Evolutionary conservation across 2,797 vertebrate genomes (phyloP).

Genomic region (Sparus aurata): DNA sequence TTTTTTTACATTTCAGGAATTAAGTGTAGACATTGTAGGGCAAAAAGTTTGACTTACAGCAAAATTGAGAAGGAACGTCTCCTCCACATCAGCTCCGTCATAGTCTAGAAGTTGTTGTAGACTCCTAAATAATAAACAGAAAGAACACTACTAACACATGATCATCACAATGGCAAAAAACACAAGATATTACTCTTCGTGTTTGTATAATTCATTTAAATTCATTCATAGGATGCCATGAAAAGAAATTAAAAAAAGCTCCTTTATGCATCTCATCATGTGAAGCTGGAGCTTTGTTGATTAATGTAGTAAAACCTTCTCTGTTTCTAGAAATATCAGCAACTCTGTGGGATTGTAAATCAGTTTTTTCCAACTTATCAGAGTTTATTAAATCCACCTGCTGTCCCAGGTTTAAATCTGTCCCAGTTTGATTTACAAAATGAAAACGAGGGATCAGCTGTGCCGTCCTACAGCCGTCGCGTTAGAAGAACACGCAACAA

Average conservation of each 20-base stretch:
- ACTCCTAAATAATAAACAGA: constrained; percentile 85
- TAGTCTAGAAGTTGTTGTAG: constrained; percentile 96
- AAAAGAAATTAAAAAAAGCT: background rate
- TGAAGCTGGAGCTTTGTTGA: background rate
- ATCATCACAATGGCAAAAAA: background rate
- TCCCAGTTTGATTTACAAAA: constrained; percentile 10
- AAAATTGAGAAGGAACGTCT: constrained; percentile 95
- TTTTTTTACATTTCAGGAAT: background rate
- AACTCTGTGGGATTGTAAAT: background rate
- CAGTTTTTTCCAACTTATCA: background rate
- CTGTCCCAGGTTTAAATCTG: background rate
- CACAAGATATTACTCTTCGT: background rate
- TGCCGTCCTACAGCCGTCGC: constrained; percentile 6
- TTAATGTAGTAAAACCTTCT: background rate
- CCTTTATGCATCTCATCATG: background rate
- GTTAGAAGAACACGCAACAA: constrained; percentile 31
- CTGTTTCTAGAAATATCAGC: constrained; percentile 20
- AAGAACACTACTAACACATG: background rate
- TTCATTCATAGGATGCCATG: background rate
- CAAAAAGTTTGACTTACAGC: constrained; percentile 85
- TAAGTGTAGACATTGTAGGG: background rate
- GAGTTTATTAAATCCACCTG: background rate
- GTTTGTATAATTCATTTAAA: background rate
- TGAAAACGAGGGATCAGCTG: constrained; percentile 26
- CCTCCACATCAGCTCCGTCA: constrained; percentile 92